Evolutionary conservation across 2,888 invertebrate species (phyloP), one percentile per base, ranked within the genome.

Genomic region (Cistogaster globosa): DNA sequence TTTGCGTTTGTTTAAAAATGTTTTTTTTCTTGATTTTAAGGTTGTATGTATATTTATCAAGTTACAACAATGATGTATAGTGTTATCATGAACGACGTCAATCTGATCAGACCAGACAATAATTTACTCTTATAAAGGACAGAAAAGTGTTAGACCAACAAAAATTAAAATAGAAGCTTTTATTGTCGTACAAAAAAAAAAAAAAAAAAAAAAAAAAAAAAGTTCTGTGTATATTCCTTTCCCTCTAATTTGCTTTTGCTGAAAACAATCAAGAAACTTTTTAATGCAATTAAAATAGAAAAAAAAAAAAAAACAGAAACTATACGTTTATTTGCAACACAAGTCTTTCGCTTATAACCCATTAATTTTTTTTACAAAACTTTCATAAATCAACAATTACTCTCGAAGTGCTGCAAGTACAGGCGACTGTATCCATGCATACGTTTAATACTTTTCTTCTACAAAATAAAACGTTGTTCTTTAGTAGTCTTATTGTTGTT

Each of bases 111-210:
- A 80, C 26, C 74, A 78, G 65, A 85, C n/a, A n/a, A 78, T 69
- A 84, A 77, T 76, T 77, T 84, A 77, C 77, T 76, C 72, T 77
- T 77, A 32, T 38, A 65, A 72, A 83, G 51, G 51, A 79, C 69
- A n/a, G 22, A 67, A 51, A 72, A 72, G 45, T 67, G 60, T 18
- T 14, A 45, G 57, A 48, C n/a, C 57, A 67, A 57, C 18, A 67
- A 20, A 16, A 57, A 16, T 5, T 12, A n/a, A 74, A 74, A 38
- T 58, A 9, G 7, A 53, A 60, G 14, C 48, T n/a, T 42, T 12
- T 48, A n/a, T n/a, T 12, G 16, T n/a, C 48, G 51, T 8, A 45
- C 9, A 36, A 51, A 72, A n/a, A n/a, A n/a, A n/a, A n/a, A n/a
- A n/a, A n/a, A n/a, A n/a, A n/a, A n/a, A n/a, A n/a, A n/a, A 20